phyloP scores from a whole-genome alignment of 2,797 vertebrate species.

The Chrosomus eos region DNA sequence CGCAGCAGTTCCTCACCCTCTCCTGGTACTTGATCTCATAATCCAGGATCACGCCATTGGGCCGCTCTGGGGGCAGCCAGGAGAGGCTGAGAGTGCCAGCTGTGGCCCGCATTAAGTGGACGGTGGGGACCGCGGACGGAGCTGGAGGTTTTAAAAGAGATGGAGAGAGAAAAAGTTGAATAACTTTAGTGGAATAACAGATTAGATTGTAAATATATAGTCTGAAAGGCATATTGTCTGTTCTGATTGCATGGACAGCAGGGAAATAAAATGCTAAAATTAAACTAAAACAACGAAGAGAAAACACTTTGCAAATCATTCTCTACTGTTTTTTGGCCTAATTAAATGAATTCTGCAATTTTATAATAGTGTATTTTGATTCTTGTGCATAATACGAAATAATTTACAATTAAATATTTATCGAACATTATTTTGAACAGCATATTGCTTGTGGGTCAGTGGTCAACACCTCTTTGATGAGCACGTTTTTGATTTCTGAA shows the following conservation, averaged over 20 bases:
- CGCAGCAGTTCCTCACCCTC: conserved; percentile 81
- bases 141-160: conserved; percentile 87
- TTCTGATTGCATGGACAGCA: neutral
- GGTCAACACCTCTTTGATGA: neutral
- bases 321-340: neutral
- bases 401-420: neutral
- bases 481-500: neutral
- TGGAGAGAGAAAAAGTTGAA: conserved; percentile 14
- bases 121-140: conserved; percentile 80
- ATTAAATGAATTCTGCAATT: neutral
- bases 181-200: neutral
- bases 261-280: neutral
- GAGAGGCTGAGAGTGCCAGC: conserved; percentile 93
- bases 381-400: no score
- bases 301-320: neutral
- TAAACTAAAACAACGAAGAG: no score
- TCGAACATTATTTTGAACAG: neutral
- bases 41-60: conserved; percentile 97
- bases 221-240: neutral
- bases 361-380: neutral
- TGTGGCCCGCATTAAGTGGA: conserved; percentile 92
- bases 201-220: neutral
- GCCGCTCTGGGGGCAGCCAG: conserved; percentile 93
- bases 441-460: neutral
- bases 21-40: conserved; percentile 98